Conservation (phyloP, 2,888 invertebrate genomes). For the Apotomis capreana region DNA sequence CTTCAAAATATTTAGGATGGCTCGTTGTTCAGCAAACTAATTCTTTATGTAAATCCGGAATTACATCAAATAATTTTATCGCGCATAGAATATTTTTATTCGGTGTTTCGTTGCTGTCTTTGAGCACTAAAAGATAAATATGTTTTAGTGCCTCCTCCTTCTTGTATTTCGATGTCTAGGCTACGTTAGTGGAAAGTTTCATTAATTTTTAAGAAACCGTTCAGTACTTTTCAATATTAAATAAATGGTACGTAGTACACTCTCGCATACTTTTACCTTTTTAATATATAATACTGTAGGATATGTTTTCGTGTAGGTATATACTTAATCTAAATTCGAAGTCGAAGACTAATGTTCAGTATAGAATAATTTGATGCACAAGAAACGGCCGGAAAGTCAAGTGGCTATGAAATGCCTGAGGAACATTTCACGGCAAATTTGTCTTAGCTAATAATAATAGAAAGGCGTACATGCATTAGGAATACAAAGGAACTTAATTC, state of each 20-base stretch:
- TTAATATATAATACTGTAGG: no score
- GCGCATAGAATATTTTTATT: no score
- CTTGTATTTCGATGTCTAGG: no score
- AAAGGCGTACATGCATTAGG: not conserved
- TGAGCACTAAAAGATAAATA: not conserved
- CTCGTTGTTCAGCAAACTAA: conserved; percentile 10
- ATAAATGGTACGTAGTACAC: no score
- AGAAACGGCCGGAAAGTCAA: not conserved
- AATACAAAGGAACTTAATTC: not conserved
- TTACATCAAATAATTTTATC: not conserved
- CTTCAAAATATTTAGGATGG: conserved; percentile 8
- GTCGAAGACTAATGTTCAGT: no score
- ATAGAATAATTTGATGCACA: no score
- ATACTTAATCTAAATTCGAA: no score
- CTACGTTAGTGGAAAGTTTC: no score
- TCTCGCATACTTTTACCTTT: no score
- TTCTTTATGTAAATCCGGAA: not conserved
- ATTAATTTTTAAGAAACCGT: no score
- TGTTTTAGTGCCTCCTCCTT: not conserved
- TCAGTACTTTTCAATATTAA: no score
- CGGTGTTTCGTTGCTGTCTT: no score
- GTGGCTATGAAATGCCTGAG: not conserved
- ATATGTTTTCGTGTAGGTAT: not conserved
- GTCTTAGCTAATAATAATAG: not conserved
- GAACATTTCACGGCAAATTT: conserved; percentile 9